Conservation (phyloP, 2,113 vertebrate species). For the Nematolebias whitei region DNA sequence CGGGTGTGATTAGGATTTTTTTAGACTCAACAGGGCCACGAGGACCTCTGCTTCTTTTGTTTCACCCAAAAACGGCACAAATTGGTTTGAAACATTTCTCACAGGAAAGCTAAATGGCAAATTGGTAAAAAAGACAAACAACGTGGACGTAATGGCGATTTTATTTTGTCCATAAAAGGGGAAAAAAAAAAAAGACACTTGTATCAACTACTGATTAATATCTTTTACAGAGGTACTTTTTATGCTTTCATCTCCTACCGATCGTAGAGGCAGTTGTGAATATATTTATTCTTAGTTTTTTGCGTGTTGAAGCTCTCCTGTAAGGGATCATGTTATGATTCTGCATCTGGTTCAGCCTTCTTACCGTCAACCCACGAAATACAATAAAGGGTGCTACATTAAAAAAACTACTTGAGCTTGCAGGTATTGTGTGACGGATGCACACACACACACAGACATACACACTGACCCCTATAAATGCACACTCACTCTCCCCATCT, state of each 20-base stretch:
- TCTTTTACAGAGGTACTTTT: slow-evolving; percentile 91
- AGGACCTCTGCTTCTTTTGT: slow-evolving; percentile 67
- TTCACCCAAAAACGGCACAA: slow-evolving; percentile 76
- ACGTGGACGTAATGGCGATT: slow-evolving; percentile 61
- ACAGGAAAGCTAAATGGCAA: slow-evolving; percentile 62
- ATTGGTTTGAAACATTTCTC: slow-evolving; percentile 77
- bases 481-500: slow-evolving; percentile 24
- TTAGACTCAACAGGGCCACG: slow-evolving; percentile 59
- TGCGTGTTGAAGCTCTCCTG: slow-evolving; percentile 93
- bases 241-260: slow-evolving; percentile 89
- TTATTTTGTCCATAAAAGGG: slow-evolving; percentile 60
- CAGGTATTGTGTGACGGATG: slow-evolving; percentile 39
- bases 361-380: slow-evolving; percentile 91
- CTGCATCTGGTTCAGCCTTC: slow-evolving; percentile 99
- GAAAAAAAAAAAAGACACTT: slow-evolving; percentile 73
- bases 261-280: slow-evolving; percentile 90
- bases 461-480: slow-evolving; percentile 35
- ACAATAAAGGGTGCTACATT: slow-evolving; percentile 84
- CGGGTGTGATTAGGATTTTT: slow-evolving; percentile 69
- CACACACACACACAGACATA: slow-evolving; percentile 23
- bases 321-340: slow-evolving; percentile 98
- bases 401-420: slow-evolving; percentile 20
- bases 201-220: slow-evolving; percentile 88
- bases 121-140: slow-evolving; percentile 34
- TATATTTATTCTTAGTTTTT: slow-evolving; percentile 99